Evolutionary conservation across 2,888 invertebrate species (phyloP).

Genomic region (Melanchra persicariae): DNA sequence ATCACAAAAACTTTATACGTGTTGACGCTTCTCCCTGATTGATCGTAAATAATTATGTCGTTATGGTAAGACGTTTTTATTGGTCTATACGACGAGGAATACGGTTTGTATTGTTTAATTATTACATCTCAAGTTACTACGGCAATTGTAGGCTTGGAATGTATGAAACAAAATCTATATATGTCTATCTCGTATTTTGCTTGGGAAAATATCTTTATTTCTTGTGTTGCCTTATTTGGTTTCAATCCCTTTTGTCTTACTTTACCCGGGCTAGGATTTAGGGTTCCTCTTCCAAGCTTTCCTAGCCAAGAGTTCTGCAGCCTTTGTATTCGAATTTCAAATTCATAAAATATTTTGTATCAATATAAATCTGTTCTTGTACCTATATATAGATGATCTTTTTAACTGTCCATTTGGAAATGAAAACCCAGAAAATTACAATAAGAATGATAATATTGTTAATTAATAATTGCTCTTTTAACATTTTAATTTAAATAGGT

Average conservation of each 20-base stretch:
- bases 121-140: conserved; percentile 37
- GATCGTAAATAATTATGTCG: conserved; percentile 63
- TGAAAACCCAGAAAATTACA: background rate
- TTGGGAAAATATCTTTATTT: conserved; percentile 15
- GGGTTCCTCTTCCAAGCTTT: background rate
- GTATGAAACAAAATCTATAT: conserved; percentile 8
- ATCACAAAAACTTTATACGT: conserved; percentile 49
- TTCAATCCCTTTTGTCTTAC: conserved; percentile 35
- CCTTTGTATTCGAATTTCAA: conserved; percentile 3
- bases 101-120: conserved; percentile 55
- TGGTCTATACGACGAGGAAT: conserved; percentile 52
- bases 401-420: background rate
- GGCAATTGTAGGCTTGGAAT: conserved; percentile 1
- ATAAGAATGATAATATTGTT: background rate
- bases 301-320: background rate
- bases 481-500: conserved; percentile 11
- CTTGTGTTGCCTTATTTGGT: conserved; percentile 26
- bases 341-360: conserved; percentile 20
- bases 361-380: background rate
- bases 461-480: conserved; percentile 5
- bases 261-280: conserved; percentile 22
- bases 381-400: background rate
- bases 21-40: conserved; percentile 50
- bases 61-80: conserved; percentile 63
- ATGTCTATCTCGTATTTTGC: background rate